Conservation (phyloP, 2,113 vertebrate species). For the Urocitellus parryii region DNA sequence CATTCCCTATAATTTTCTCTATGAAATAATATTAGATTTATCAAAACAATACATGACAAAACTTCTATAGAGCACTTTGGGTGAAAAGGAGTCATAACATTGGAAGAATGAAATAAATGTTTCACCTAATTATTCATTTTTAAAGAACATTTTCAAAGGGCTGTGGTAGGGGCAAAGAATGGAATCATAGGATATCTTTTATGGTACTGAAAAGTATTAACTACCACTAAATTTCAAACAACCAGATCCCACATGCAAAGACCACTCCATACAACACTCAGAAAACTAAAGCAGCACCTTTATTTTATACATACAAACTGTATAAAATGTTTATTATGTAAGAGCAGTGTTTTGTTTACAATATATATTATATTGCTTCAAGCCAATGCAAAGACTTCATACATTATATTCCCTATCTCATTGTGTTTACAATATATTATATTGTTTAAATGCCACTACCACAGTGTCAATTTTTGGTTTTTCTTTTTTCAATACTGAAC, state of each 20-base stretch:
- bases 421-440: conserved; percentile 87
- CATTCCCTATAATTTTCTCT: not conserved
- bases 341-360: conserved; percentile 87
- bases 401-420: conserved; percentile 84
- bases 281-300: conserved; percentile 87
- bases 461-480: conserved; percentile 71
- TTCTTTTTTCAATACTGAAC: conserved; percentile 74
- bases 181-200: not conserved
- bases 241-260: not conserved
- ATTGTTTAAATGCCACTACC: conserved; percentile 81
- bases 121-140: not conserved
- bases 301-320: conserved; percentile 87
- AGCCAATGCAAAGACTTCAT: conserved; percentile 86
- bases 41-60: not conserved
- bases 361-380: conserved; percentile 91
- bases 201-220: not conserved
- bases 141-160: not conserved
- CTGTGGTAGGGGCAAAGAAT: not conserved
- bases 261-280: conserved; percentile 53
- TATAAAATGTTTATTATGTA: conserved; percentile 89
- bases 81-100: not conserved
- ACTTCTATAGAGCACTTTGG: not conserved
- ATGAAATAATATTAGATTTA: not conserved
- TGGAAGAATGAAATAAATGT: not conserved
- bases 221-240: not conserved